Evolutionary conservation across 2,797 vertebrate genomes (phyloP).

Genomic region (Cyclopterus lumpus): DNA sequence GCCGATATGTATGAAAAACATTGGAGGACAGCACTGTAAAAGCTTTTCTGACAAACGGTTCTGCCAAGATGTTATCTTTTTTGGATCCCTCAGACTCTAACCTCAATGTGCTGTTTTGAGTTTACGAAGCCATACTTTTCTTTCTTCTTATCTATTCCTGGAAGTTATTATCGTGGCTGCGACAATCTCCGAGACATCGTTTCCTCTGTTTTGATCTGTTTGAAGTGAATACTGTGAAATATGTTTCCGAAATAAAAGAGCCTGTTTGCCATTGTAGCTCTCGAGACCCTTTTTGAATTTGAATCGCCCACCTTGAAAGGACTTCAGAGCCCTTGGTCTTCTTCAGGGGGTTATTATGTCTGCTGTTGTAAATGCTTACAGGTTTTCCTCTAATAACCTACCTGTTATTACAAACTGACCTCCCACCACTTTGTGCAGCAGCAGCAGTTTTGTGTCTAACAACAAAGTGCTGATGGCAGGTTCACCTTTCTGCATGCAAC

Average conservation of each 20-base stretch:
- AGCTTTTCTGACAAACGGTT: constrained; percentile 39
- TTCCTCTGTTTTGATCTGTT: constrained; percentile 36
- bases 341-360: constrained; percentile 24
- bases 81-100: constrained; percentile 8
- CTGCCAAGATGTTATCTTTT: constrained; percentile 29
- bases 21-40: not conserved
- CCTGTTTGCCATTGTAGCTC: constrained; percentile 19
- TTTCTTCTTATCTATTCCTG: constrained; percentile 37
- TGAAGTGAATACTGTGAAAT: constrained; percentile 13
- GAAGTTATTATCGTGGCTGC: constrained; percentile 12
- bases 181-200: constrained; percentile 8
- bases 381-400: constrained; percentile 61
- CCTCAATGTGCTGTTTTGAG: constrained; percentile 23
- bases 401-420: constrained; percentile 71
- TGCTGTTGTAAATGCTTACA: constrained; percentile 42
- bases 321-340: constrained; percentile 21
- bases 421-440: constrained; percentile 59
- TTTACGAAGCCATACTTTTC: constrained; percentile 26
- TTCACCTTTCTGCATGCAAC: constrained; percentile 66
- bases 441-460: constrained; percentile 67
- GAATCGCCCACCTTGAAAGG: constrained; percentile 43
- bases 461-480: constrained; percentile 74
- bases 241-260: not conserved
- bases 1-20: constrained; percentile 8
- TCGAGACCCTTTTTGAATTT: constrained; percentile 25